A percentile compares a stretch with the other conserved stretches of the same genome.
phyloP scores from a whole-genome alignment of 2,888 invertebrate species.

The Megaustenia siamemsis region DNA sequence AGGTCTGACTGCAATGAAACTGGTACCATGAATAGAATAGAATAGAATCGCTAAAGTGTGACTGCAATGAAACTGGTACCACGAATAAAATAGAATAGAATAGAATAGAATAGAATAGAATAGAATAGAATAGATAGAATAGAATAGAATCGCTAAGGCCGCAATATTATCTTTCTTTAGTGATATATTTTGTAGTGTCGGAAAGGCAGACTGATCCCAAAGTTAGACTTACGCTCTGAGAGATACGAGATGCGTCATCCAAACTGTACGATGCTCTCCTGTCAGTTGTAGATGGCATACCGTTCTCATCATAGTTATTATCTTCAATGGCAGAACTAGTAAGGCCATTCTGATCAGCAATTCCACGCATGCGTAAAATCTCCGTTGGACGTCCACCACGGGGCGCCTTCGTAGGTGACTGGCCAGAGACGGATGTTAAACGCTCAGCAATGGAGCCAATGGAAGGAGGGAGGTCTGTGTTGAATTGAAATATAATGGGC shows the following conservation, averaged over 20 bases:
- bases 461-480: background rate
- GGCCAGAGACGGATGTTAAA: background rate
- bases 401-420: background rate
- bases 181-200: no score
- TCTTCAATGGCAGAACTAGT: background rate
- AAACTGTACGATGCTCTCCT: background rate
- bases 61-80: no score
- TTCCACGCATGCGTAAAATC: constrained; percentile 28
- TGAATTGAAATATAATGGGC: constrained; percentile 21
- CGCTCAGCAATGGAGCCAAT: constrained; percentile 35
- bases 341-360: background rate
- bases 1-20: no score
- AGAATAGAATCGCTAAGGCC: no score
- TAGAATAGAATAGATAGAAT: no score
- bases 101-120: no score
- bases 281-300: background rate
- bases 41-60: no score
- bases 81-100: no score
- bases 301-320: background rate
- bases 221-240: background rate
- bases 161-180: no score
- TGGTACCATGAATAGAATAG: no score
- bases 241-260: constrained; percentile 5
- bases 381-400: constrained; percentile 41
- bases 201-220: constrained; percentile 8